Evolutionary conservation across 2,797 vertebrate species (phyloP).

Genomic region (Scolopax bukidnonensis): DNA sequence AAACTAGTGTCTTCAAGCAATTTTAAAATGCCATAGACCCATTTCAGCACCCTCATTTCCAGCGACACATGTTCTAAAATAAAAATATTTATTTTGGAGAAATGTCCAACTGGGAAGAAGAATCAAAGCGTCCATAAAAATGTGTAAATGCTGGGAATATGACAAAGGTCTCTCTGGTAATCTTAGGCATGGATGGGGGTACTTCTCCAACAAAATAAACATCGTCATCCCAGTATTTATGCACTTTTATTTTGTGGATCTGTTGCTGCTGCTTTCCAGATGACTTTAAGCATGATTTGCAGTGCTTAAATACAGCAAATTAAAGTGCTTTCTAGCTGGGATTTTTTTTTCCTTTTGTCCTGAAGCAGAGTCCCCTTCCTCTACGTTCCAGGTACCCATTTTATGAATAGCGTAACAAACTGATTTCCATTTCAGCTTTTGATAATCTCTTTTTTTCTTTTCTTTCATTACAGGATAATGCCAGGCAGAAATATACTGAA

Average conservation of each 20-base stretch:
- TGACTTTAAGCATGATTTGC: neutral
- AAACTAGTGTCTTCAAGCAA: neutral
- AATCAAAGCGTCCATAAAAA: neutral
- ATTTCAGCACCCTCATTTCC: neutral
- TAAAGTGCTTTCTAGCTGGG: neutral
- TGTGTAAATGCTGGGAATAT: neutral
- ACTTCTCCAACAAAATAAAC: neutral
- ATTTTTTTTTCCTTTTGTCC: neutral
- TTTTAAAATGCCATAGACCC: neutral
- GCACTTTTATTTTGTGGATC: neutral
- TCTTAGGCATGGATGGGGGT: neutral
- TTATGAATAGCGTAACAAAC: neutral
- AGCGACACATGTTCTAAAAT: neutral
- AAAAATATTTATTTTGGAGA: neutral
- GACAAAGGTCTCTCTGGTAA: neutral
- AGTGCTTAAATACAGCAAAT: neutral
- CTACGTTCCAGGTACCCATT: neutral
- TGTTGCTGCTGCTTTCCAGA: neutral
- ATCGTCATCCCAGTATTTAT: neutral
- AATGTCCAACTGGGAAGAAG: neutral
- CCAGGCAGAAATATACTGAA: conserved; percentile 87
- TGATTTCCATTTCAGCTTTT: neutral
- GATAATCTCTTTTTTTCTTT: neutral
- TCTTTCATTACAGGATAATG: conserved; percentile 81
- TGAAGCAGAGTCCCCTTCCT: neutral